Percentiles rank a stretch among this genome's conserved stretches.
These are phyloP conservation scores for Macrostomum cliftonense DNA, from an alignment of 2,888 invertebrate genomes.

Conservation along the genomic window DNA sequence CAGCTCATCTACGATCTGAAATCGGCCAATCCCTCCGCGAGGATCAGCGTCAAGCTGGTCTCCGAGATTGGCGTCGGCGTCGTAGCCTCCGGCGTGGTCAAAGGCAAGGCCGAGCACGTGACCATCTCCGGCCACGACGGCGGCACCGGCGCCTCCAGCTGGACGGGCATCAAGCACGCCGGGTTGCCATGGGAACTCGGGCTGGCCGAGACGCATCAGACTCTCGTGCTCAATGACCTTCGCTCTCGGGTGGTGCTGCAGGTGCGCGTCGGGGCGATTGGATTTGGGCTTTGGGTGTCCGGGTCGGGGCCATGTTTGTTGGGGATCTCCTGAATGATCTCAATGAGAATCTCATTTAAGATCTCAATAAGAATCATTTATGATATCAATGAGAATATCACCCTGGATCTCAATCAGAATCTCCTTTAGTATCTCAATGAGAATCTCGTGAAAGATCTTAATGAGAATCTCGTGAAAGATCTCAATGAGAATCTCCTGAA, in stretches of 20 bases:
- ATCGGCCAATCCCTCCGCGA: slow-evolving; percentile 78
- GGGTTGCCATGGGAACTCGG: slow-evolving; percentile 97
- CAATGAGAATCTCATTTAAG: too few relatives aligned
- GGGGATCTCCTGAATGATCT: too few relatives aligned
- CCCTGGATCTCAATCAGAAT: too few relatives aligned
- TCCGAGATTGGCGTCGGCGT: slow-evolving; percentile 97
- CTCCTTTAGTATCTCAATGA: too few relatives aligned
- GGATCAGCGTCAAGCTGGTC: slow-evolving; percentile 89
- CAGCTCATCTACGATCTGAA: slow-evolving; percentile 97
- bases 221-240: slow-evolving; percentile 72
- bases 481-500: too few relatives aligned
- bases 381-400: too few relatives aligned
- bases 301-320: too few relatives aligned
- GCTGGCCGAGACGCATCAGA: slow-evolving; percentile 92
- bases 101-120: slow-evolving; percentile 93
- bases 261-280: slow-evolving; percentile 84
- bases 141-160: slow-evolving; percentile 91
- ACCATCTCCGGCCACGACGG: slow-evolving; percentile 98
- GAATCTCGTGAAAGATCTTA: too few relatives aligned
- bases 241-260: slow-evolving; percentile 79
- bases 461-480: too few relatives aligned
- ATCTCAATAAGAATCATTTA: too few relatives aligned
- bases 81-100: slow-evolving; percentile 86
- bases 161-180: slow-evolving; percentile 94
- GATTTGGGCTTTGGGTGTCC: too few relatives aligned